Base-by-base conservation (phyloP, 2,797 vertebrate genomes). In the Manis crassicaudata region DNA sequence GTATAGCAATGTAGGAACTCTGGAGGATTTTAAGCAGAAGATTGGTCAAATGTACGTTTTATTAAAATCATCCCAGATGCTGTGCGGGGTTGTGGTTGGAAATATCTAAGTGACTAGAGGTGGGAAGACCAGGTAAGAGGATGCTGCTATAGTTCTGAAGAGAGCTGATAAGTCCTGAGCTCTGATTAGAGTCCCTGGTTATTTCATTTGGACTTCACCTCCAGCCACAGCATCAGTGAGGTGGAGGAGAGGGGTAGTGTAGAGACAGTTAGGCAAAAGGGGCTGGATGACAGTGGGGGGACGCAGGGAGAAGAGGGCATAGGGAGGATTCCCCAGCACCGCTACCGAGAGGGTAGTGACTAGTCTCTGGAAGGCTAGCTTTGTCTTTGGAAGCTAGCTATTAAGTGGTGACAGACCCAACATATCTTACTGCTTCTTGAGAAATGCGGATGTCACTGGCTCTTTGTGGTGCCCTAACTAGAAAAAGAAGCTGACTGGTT, bases 41-140 rank as follows among this genome's bases (percentile, higher is more conserved):
- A 40, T 77, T 90, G 72, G 60, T 65, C 67, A 85, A 81, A 82
- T 83, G 80, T 73, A n/a, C 75, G 29, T 84, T 95, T 95, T 95
- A 84, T 68, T 76, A 80, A 83, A 92, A 68, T 85, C 29, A 81
- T 80, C 43, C 11, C 18, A 52, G 82, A 25, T 27, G 35, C 13
- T 81, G 9, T 52, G 3, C 67, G 32, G 58, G 27, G 21, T 81
- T 62, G 60, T 52, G 29, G 35, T 75, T 92, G 52, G 40, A 65
- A 90, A 52, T 91, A 40, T 58, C 6, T 56, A 72, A 86, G 46
- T 80, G 79, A 52, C 13, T 46, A 40, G 84, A 76, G 12, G 37
- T 77, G 35, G 14, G 16, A 29, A 88, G 35, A 46, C 17, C 56
- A 6, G 21, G 62, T 77, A 62, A 72, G 76, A 95, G 27, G 80